Evolutionary conservation across 2,888 invertebrate genomes (phyloP), one percentile per base, ranked within the genome.

Genomic region (Synergus itoensis): DNA sequence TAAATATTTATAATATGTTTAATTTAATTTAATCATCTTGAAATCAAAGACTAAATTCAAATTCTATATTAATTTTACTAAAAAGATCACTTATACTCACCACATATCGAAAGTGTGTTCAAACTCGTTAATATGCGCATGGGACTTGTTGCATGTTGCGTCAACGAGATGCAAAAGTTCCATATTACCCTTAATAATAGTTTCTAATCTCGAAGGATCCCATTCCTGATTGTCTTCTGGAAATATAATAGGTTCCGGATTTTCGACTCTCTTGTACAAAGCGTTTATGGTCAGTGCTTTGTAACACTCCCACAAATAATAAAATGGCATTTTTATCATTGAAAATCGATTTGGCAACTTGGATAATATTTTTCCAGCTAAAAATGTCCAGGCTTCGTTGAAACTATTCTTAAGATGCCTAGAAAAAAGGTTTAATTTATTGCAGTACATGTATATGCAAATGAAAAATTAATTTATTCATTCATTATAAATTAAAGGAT

Each of bases 221-320:
- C 73, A 73, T 57, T 80, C 73, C 16, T 67, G 28, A n/a, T 60
- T 76, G 65, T 84, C 73, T 36, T 79, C 73, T 16, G 80, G 73
- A 14, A 82, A 45, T 60, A 82, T 77, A 8, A 77, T 14, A 62
- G 45, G 40, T 60, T 84, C 76, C 9, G 62, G 8, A 67, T 76
- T 69, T 62, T 81, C 81, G 16, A 77, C 80, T 48, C 45, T 79
- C 57, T 81, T 77, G 7, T 84, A 73, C 82, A 78, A 82, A 21
- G 75, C 80, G 76, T 83, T 84, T 67, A 76, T 77, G 4, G 83
- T 63, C 45, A 86, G 82, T 14, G 82, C 81, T 77, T 88, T 89
- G 45, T 89, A 91, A 65, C 89, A 90, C 53, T 89, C 87, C 76
- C 91, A 80, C 60, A 92, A 85, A 81, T 87, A 86, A 79, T 88